A percentile compares a stretch with the other conserved stretches of the same genome.
phyloP scores from a whole-genome alignment of 2,888 invertebrate genomes.

The Epinotia ramella region DNA sequence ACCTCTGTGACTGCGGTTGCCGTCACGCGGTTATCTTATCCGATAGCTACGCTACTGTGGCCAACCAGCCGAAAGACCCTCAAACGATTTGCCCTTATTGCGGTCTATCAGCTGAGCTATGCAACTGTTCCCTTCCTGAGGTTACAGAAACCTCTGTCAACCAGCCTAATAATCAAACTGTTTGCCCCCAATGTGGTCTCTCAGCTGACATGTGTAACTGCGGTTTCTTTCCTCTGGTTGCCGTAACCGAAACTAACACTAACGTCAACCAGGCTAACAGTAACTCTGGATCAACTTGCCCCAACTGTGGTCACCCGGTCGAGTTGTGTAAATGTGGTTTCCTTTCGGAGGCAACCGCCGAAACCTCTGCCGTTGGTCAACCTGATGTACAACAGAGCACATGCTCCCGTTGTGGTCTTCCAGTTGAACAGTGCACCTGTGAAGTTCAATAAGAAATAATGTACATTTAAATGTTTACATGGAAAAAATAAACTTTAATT shows the following conservation, averaged over 20 bases:
- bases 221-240: slow-evolving; percentile 3
- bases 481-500: too few relatives aligned
- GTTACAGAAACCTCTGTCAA: not conserved
- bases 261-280: not conserved
- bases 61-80: not conserved
- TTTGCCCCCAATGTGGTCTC: not conserved
- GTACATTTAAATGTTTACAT: too few relatives aligned
- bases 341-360: too few relatives aligned
- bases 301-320: not conserved
- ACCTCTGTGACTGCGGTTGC: slow-evolving; percentile 6
- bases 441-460: too few relatives aligned
- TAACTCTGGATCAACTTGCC: not conserved
- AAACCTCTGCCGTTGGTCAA: too few relatives aligned
- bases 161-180: not conserved
- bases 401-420: not conserved
- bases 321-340: not conserved
- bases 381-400: too few relatives aligned
- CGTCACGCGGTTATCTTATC: not conserved
- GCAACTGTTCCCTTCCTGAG: not conserved
- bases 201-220: slow-evolving; percentile 1
- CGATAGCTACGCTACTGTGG: slow-evolving; percentile 2
- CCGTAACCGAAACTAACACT: not conserved
- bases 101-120: not conserved
- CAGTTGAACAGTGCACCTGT: not conserved
- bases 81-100: slow-evolving; percentile 5